Conservation (phyloP, 2,797 vertebrate species). For the Sebastes oblongus region DNA sequence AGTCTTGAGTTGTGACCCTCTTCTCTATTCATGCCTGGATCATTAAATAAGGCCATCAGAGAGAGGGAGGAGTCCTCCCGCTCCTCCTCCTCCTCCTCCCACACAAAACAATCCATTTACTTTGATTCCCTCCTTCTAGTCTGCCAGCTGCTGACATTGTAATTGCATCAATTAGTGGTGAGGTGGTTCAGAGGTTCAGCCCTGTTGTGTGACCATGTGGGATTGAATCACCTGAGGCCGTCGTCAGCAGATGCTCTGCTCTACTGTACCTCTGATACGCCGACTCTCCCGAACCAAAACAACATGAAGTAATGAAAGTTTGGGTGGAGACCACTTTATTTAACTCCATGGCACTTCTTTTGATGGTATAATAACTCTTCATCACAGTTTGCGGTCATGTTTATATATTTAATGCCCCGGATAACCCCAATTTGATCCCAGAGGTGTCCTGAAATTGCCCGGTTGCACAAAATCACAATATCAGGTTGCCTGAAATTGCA, state of each 20-base stretch:
- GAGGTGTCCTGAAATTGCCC: background rate
- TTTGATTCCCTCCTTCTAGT: conserved; percentile 55
- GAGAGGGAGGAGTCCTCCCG: background rate
- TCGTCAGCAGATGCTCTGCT: background rate
- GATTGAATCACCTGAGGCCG: conserved; percentile 22
- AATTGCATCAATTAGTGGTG: conserved; percentile 73
- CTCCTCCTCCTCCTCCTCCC: background rate
- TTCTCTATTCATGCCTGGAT: conserved; percentile 17
- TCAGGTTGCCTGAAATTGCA: background rate
- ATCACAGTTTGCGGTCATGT: background rate
- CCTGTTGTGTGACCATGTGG: conserved; percentile 1
- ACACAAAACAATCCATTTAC: conserved; percentile 63
- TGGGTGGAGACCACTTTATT: background rate
- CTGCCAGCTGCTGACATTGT: conserved; percentile 67
- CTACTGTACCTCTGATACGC: background rate
- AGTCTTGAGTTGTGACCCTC: conserved; percentile 14
- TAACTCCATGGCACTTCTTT: background rate
- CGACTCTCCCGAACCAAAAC: background rate
- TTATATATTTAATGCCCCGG: background rate
- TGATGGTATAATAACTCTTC: background rate
- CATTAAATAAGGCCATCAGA: conserved; percentile 14
- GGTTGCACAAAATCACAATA: no score
- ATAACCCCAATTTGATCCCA: background rate
- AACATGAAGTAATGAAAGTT: background rate
- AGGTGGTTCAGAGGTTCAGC: conserved; percentile 55